A percentile compares a stretch with the other conserved stretches of the same genome.
Evolutionary conservation across 2,888 invertebrate species (phyloP).

Genomic region (Chalcis sispes): DNA sequence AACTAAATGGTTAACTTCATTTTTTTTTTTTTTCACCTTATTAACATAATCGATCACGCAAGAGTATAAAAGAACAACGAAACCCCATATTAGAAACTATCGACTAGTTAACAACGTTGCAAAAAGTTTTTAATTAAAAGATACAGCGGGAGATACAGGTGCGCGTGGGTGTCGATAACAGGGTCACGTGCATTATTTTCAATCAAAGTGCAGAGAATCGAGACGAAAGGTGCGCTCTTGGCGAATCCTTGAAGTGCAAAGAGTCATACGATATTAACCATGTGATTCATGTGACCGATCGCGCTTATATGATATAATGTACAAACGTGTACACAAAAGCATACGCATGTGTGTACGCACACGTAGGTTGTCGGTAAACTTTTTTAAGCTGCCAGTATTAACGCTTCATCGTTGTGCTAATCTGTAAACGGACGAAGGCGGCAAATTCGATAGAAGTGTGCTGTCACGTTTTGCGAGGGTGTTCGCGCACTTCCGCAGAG

Average conservation of each 20-base stretch:
- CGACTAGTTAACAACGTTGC: neutral
- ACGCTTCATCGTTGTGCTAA: constrained; percentile 29
- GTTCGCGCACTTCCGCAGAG: constrained; percentile 39
- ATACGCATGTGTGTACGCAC: neutral
- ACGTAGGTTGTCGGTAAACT: neutral
- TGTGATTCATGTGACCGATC: constrained; percentile 65
- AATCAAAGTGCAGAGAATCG: constrained; percentile 37
- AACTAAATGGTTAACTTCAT: no score
- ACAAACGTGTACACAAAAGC: constrained; percentile 2
- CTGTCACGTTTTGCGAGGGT: neutral
- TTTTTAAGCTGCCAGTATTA: neutral
- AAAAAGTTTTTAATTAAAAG: neutral
- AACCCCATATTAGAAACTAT: neutral
- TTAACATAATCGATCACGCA: no score
- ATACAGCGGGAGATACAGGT: neutral
- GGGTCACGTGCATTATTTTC: constrained; percentile 46
- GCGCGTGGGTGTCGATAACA: constrained; percentile 42
- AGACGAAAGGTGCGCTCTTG: constrained; percentile 20
- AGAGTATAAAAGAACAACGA: no score
- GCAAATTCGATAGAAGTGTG: neutral
- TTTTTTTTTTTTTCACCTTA: no score
- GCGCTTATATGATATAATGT: constrained; percentile 6
- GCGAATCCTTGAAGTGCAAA: constrained; percentile 62
- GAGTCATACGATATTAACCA: constrained; percentile 62
- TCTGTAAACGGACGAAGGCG: neutral